These are phyloP conservation scores for Falcaria lacertinaria DNA, from an alignment of 2,888 invertebrate species.

Conservation along the genomic window DNA sequence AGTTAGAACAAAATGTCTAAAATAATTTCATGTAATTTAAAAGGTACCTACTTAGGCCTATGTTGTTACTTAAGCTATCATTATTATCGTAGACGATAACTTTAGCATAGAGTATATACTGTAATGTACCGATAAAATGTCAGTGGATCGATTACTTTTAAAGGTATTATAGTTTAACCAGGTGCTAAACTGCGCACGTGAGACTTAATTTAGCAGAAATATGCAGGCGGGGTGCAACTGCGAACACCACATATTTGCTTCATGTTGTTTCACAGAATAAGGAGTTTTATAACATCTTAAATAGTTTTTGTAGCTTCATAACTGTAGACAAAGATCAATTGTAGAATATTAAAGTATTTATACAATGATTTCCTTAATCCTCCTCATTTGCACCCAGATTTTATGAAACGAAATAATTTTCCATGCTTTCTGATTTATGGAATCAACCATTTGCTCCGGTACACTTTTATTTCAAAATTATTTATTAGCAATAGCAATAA, in stretches of 20 bases:
- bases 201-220: constrained; percentile 5
- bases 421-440: background rate
- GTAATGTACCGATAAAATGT: background rate
- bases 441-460: background rate
- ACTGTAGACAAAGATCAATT: no score
- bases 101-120: background rate
- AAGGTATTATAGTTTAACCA: background rate
- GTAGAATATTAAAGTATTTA: no score
- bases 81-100: background rate
- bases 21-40: background rate
- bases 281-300: no score
- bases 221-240: constrained; percentile 5
- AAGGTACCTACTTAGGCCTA: no score
- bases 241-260: constrained; percentile 1
- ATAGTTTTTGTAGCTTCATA: no score
- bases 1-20: no score
- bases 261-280: no score
- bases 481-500: constrained; percentile 8
- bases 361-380: no score
- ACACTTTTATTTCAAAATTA: constrained; percentile 15
- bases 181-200: background rate
- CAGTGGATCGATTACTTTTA: background rate
- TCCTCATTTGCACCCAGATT: no score
- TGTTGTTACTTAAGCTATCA: background rate
- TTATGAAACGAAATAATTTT: no score